A percentile compares a stretch with the other conserved stretches of the same genome.
Conservation (phyloP, 2,888 invertebrate genomes). For the Teleogryllus oceanicus region DNA sequence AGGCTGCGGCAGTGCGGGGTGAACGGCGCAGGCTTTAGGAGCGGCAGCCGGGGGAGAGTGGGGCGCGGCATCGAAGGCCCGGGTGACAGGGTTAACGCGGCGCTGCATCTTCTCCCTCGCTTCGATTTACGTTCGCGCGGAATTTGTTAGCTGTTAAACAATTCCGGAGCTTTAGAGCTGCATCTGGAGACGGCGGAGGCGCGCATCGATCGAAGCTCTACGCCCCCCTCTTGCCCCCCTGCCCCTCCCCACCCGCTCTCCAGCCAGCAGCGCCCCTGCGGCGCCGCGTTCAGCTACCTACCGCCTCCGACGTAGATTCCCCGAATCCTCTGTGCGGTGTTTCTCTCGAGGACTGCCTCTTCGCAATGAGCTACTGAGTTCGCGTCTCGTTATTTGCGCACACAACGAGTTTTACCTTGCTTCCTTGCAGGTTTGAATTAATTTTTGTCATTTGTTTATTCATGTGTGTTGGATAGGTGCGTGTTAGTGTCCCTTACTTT, state of each 20-base stretch:
- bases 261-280: background rate
- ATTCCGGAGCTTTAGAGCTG: slow-evolving; percentile 18
- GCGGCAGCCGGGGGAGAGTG: no score
- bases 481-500: no score
- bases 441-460: no score
- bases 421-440: no score
- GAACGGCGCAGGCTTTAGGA: no score
- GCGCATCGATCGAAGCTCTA: background rate
- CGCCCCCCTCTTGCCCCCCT: background rate
- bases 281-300: background rate
- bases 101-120: background rate
- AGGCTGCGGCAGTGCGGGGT: no score
- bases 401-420: no score
- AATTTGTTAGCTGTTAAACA: slow-evolving; percentile 18
- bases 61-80: no score
- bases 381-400: no score
- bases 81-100: background rate
- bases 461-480: no score
- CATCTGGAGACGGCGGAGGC: background rate
- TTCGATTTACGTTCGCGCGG: background rate
- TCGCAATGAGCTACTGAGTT: no score
- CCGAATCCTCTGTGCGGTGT: background rate
- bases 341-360: background rate
- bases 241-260: background rate
- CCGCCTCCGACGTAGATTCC: background rate